Evolutionary conservation across 2,888 invertebrate species (phyloP).

Genomic region (Pterobdella sp.): DNA sequence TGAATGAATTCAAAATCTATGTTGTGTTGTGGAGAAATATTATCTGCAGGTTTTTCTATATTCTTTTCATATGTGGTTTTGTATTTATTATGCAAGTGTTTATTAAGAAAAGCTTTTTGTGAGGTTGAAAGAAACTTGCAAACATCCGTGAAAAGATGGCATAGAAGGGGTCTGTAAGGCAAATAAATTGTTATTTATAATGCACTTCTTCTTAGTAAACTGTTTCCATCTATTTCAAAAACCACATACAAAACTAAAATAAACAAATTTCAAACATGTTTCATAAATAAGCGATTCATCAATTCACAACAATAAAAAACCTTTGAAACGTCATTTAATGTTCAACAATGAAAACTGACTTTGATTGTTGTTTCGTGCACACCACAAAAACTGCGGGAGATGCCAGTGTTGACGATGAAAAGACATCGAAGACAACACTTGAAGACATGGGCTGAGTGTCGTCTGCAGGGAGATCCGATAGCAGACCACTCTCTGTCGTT

Average conservation of each 20-base stretch:
- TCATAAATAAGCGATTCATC: too few relatives aligned
- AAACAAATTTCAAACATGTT: too few relatives aligned
- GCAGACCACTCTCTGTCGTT: background rate
- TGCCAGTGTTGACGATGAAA: background rate
- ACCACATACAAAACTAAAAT: too few relatives aligned
- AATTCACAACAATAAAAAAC: background rate
- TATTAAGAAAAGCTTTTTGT: background rate
- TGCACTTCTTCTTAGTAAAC: background rate
- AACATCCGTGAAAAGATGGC: background rate
- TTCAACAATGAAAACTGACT: background rate
- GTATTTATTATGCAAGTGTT: background rate
- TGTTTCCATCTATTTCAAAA: too few relatives aligned
- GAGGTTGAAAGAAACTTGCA: background rate
- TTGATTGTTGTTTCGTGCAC: background rate
- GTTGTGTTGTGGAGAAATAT: background rate
- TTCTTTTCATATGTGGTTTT: background rate
- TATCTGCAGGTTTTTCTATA: background rate
- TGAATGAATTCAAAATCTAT: background rate
- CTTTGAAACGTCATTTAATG: background rate
- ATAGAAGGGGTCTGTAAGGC: background rate
- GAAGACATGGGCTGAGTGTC: background rate
- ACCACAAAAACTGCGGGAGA: background rate
- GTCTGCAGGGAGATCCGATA: background rate
- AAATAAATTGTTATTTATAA: background rate
- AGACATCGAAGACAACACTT: background rate